These are phyloP conservation scores for Leucophenga maculata DNA, from an alignment of 2,888 invertebrate species.

Conservation along the genomic window DNA sequence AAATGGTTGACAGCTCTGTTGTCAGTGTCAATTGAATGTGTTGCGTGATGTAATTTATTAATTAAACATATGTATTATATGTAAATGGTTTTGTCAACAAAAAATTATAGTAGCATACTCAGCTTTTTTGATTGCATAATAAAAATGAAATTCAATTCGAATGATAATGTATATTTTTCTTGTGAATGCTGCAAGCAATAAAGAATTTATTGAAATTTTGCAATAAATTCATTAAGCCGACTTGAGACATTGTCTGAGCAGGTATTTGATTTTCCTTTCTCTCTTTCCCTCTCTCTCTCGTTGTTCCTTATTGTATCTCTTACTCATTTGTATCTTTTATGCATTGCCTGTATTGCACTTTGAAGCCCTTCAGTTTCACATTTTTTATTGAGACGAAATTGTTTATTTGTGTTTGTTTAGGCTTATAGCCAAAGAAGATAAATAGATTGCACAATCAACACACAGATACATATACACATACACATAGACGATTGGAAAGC, in stretches of 20 bases:
- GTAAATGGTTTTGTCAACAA: too few relatives aligned
- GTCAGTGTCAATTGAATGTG: slow-evolving; percentile 21
- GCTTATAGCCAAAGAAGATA: slow-evolving; percentile 57
- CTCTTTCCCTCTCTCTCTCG: background rate
- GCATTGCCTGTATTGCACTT: slow-evolving; percentile 24
- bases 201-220: too few relatives aligned
- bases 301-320: slow-evolving; percentile 14
- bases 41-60: slow-evolving; percentile 55
- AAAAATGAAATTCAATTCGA: too few relatives aligned
- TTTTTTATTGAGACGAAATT: slow-evolving; percentile 47
- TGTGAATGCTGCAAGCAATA: too few relatives aligned
- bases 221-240: background rate
- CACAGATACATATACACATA: slow-evolving; percentile 40
- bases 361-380: background rate
- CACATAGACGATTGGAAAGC: slow-evolving; percentile 25
- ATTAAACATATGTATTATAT: slow-evolving; percentile 43
- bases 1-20: slow-evolving; percentile 19
- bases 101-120: too few relatives aligned
- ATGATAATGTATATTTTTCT: too few relatives aligned
- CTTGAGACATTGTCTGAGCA: background rate
- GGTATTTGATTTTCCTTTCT: background rate
- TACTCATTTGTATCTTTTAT: background rate
- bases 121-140: too few relatives aligned
- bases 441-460: slow-evolving; percentile 48
- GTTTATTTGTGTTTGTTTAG: slow-evolving; percentile 58